Base-by-base conservation (phyloP, 1,140 invertebrate species). In the Notospermus geniculatus region DNA sequence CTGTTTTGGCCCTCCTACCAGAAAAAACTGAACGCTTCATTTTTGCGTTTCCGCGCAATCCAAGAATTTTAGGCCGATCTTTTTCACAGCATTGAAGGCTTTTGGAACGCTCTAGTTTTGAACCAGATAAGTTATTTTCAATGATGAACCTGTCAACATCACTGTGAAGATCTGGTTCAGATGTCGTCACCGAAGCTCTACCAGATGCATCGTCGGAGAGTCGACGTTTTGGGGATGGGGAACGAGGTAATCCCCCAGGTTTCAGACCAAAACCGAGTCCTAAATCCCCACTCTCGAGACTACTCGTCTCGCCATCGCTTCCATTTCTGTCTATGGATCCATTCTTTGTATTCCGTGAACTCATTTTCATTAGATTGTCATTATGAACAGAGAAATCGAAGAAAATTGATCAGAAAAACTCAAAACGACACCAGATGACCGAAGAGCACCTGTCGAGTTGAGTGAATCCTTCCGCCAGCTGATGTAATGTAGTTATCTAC, bases 191-290 rank as follows among this genome's bases (percentile, higher is more conserved):
- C 54, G 54, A 56, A 4, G 54, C n/a, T 50, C 5, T 5, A 29
- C 54, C 9, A 39, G 19, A 22, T 4, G n/a, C 28, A 22, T 56
- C 5, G n/a, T 56, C 23, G 9, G 4, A 5, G 4, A 27, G 9
- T 5, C 54, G 46, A 5, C 46, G 46, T 50, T 50, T 9, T 50
- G n/a, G 25, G 46, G n/a, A 2, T 29, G 27, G 19, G 23, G 57
- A 25, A 25, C 57, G 30, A 23, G 25, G 25, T 9, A 65, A 4
- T 19, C 63, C 45, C 7, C 65, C 65, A 9, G 68, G 68, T 36
- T 68, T 70, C 15, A 67, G 54, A 17, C 68, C 65, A 19, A 67
- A 60, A n/a, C 72, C 71, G 11, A 72, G 58, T 17, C 71, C 71
- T 13, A 74, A 45, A 63, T 74, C 72, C 25, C 72, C 72, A 45